Evolutionary conservation across 2,888 invertebrate genomes (phyloP), one percentile per base, ranked within the genome.

Genomic region (Tricholauxania praeusta): DNA sequence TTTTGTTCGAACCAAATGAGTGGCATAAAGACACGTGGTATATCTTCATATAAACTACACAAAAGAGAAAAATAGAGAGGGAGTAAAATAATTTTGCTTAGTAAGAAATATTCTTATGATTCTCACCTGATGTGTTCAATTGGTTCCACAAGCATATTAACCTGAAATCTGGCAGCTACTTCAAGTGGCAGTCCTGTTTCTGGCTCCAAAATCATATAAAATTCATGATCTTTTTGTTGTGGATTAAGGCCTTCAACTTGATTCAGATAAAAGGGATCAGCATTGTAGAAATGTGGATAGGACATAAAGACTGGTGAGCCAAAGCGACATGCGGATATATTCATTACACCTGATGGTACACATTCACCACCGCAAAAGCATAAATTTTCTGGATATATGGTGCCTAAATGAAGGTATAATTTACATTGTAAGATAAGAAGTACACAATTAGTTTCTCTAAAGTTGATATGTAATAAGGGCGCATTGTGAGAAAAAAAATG

Each of bases 251-350:
- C 96, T 0, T 89, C 89, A 0, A 96, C 90, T 62, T 88, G 88
- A 15, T 92, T 88, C 14, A 88, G 78, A 75, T 94, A 92, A 75
- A 86, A 89, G 0, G 91, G 91, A 87, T 95, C 96, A 0, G 91
- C 96, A 79, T 92, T 90, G 82, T 92, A 89, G 86, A 95, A 96
- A 87, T 96, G 96, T 0, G 97, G 97, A 78, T 94, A 90, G 1
- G 96, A 94, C 78, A 95, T 90, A 83, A 94, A 95, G 0, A 93
- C 92, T 0, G 97, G 96, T 0, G 95, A 93, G 8, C 93, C 94
- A 81, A 89, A 93, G 69, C 94, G 90, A 79, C 95, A 95, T 0
- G 92, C 88, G 0, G 94, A 93, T n/a, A 94, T 91, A 86, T 95
- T 94, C 86, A 94, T 89, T 47, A 92, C 89, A 0, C 95, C 95